Base-by-base conservation (phyloP, 2,113 vertebrate species). In the Picathartes gymnocephalus region DNA sequence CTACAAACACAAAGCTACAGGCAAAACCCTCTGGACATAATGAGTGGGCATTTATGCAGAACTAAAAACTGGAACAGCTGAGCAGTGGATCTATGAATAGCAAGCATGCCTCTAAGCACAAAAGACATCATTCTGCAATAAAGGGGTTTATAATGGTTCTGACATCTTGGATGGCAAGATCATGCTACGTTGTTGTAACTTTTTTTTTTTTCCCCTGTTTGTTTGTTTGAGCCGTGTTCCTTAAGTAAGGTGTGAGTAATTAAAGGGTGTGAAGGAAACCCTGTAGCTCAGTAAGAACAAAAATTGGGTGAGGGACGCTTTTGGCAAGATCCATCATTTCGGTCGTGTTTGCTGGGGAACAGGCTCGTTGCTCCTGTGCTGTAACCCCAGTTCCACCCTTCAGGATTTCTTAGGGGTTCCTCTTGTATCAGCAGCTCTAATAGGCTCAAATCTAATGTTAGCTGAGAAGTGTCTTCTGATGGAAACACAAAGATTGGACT, bases 51-150 rank as follows among this genome's bases (percentile, higher is more conserved):
- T 97, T 98, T 97, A 98, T 97, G 97, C 97, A 97, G 96, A 98
- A 97, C 97, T 98, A 97, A 97, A 97, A 97, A 97, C 96, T 96
- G 96, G 97, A 97, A 97, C 97, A 98, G 97, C 97, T 97, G 97
- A 98, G 97, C 97, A 94, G 96, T 95, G 48, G 96, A 96, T 97
- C 96, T 97, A 97, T 97, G 97, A 97, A 97, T 97, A 97, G 97
- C 90, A 96, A 97, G 97, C 96, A 97, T 97, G 96, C 94, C 97
- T 97, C 88, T 48, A 19, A 97, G 97, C 97, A 96, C 97, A 97
- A 97, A 96, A 92, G 96, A 97, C 96, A 96, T 94, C 91, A 47
- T 96, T 97, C 97, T 89, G 91, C 87, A 86, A 78, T 95, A 96
- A 95, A 95, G 93, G 93, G 95, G 93, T 82, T 95, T 96, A 48